Conservation (phyloP, 2,797 vertebrate genomes). For the Schizopygopsis pylzovi region DNA sequence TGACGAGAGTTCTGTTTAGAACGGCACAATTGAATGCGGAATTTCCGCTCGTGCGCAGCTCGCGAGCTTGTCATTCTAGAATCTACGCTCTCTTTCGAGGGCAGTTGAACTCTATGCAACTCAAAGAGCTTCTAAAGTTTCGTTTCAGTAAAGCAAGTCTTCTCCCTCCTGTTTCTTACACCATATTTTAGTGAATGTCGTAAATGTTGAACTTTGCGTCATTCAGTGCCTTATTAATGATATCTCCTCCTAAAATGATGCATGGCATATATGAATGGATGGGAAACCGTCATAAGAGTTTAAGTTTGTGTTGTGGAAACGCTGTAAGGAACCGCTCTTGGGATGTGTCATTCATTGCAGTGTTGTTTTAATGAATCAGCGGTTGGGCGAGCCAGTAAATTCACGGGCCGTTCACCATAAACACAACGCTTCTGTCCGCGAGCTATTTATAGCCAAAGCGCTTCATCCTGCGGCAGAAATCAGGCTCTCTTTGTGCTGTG, state of each 20-base stretch:
- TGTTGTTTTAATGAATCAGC: slow-evolving; percentile 84
- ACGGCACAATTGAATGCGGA: slow-evolving; percentile 24
- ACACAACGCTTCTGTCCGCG: slow-evolving; percentile 58
- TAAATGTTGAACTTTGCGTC: background rate
- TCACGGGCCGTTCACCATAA: slow-evolving; percentile 43
- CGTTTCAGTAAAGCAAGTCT: background rate
- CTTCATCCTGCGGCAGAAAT: slow-evolving; percentile 60
- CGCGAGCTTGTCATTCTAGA: slow-evolving; percentile 9
- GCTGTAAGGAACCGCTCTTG: slow-evolving; percentile 37
- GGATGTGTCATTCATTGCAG: slow-evolving; percentile 67
- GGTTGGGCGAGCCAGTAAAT: slow-evolving; percentile 64
- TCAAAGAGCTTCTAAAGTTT: background rate
- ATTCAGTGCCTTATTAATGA: background rate
- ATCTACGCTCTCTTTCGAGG: background rate
- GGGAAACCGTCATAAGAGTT: background rate
- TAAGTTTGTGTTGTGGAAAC: slow-evolving; percentile 57
- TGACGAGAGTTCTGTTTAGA: background rate
- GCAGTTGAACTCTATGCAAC: background rate
- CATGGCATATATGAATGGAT: background rate
- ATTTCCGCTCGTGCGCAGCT: slow-evolving; percentile 20
- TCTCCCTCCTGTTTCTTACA: background rate
- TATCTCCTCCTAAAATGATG: background rate
- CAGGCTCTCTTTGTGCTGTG: slow-evolving; percentile 23
- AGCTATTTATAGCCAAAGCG: slow-evolving; percentile 57
- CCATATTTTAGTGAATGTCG: background rate